Conservation (phyloP, 2,888 invertebrate species). For the Trypoxylon attenuatum region DNA sequence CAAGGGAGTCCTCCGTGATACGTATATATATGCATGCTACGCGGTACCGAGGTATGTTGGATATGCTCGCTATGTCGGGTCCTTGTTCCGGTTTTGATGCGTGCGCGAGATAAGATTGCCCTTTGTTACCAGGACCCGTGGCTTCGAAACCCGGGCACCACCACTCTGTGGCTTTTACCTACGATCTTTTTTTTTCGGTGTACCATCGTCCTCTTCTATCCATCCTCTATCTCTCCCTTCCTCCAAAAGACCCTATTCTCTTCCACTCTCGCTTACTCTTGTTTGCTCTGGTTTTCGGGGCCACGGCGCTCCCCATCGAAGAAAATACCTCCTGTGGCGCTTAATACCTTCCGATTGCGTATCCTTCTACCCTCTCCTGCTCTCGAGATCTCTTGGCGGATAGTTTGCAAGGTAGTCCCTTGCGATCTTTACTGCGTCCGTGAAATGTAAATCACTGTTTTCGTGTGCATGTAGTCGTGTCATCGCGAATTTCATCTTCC, state of each 20-base stretch:
- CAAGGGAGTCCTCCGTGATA: constrained; percentile 1
- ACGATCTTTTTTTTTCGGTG: constrained; percentile 38
- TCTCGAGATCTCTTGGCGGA: too few species aligned
- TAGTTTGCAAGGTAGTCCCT: too few species aligned
- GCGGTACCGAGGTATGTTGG: constrained; percentile 66
- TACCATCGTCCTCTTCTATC: background rate
- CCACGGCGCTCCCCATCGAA: too few species aligned
- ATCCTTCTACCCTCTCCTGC: background rate
- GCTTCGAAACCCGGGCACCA: constrained; percentile 62
- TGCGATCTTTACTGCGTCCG: too few species aligned
- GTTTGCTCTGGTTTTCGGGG: background rate
- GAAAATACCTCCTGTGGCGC: constrained; percentile 34
- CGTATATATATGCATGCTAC: constrained; percentile 53
- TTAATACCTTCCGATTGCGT: constrained; percentile 19
- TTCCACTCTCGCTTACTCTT: background rate
- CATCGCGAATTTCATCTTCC: too few species aligned
- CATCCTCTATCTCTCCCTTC: background rate
- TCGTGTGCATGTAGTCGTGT: too few species aligned
- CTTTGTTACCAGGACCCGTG: constrained; percentile 72
- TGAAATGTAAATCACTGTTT: too few species aligned
- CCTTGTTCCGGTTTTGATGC: constrained; percentile 74
- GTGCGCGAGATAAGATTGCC: constrained; percentile 72
- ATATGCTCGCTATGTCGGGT: constrained; percentile 72
- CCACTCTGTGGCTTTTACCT: constrained; percentile 46
- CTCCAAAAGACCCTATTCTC: background rate